phyloP scores from a whole-genome alignment of 2,797 vertebrate species.

The Falco biarmicus region DNA sequence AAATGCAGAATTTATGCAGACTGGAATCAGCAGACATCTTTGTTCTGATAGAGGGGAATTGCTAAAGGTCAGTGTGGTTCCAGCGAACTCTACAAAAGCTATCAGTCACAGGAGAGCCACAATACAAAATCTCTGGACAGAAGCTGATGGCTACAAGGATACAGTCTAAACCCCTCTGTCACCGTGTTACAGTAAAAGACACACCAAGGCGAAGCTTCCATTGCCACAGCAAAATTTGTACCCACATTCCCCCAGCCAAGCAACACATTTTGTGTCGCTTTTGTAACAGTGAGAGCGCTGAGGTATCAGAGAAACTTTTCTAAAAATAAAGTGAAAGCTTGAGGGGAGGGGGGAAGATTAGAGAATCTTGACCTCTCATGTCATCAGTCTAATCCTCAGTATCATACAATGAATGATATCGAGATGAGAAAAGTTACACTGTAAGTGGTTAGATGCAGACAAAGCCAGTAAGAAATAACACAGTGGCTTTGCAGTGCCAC shows the following conservation, averaged over 20 bases:
- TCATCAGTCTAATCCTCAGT: neutral
- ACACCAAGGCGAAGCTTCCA: neutral
- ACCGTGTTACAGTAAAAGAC: neutral
- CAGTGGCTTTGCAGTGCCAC: neutral
- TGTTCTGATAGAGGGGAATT: neutral
- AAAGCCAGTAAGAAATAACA: neutral
- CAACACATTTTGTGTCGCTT: neutral
- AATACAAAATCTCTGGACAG: neutral
- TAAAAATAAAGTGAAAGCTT: neutral
- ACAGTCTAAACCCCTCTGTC: neutral
- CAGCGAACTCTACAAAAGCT: neutral
- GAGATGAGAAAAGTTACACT: neutral
- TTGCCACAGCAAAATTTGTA: neutral
- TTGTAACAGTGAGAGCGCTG: neutral
- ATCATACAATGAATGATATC: neutral
- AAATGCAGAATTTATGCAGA: neutral
- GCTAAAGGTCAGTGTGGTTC: neutral
- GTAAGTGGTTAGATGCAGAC: neutral
- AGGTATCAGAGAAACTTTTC: neutral
- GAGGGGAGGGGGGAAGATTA: neutral
- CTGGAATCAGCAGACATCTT: slow-evolving; percentile 3
- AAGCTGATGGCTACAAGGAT: neutral
- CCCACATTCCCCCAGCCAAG: neutral
- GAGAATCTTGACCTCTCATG: neutral
- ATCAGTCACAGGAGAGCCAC: neutral